Base-by-base conservation (phyloP, 2,113 vertebrate species). In the Corythornis vintsioides region DNA sequence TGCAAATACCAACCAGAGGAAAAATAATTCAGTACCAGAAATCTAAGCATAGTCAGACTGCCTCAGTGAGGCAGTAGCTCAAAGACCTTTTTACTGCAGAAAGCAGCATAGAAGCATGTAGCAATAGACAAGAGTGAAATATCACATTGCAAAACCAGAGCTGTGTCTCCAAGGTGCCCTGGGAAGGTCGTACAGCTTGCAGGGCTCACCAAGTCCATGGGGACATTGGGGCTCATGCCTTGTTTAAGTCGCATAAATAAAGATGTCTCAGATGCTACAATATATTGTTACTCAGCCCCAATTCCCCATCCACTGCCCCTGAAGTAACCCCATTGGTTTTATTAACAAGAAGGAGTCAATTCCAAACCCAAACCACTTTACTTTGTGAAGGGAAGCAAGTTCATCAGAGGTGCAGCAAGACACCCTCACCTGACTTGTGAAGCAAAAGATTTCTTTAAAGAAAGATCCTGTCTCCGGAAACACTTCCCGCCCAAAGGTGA, bases 321-420 rank as follows among this genome's bases (percentile, higher is more conserved):
- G 18, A 94, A 63, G 33, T 66, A 89, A 88, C 56, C 47, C 28
- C 52, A 72, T 65, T 1, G 0, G 60, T 73, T 92, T 73, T 56
- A 92, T 83, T 85, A 83, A 60, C 33, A 6, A 56, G 69, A 77
- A 70, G 48, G 15, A 89, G 26, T 24, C 50, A 55, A 18, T 0
- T 66, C 55, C 65, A 95, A 94, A 94, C 17, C 15, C 69, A 93
- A 73, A 73, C 12, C 66, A 63, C 52, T 66, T 61, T 56, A 73
- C 73, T 59, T 88, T 93, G 61, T 75, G 59, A 93, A 90, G 50
- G 61, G 50, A 66, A 83, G 42, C 86, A 85, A 66, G 52, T 43
- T 53, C 35, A 78, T 74, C 74, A 72, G 53, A 77, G n/a, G 70
- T 35, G 33, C 53, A 78, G 60, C 52, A 86, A 74, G 86, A 63